These are phyloP conservation scores for Bostrychus sinensis DNA, from an alignment of 2,113 vertebrate genomes.

Conservation along the genomic window DNA sequence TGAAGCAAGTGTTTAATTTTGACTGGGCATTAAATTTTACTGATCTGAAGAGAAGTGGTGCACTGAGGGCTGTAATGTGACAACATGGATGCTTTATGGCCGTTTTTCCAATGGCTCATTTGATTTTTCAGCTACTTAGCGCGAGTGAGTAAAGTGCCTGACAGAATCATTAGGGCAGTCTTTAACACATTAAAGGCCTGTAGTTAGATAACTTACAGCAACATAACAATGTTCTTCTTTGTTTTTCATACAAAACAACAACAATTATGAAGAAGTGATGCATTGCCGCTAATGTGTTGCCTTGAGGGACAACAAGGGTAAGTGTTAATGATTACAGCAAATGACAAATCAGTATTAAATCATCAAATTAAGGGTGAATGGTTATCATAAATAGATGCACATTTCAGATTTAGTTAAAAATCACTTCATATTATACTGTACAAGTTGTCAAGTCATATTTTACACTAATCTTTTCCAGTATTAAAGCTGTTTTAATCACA, in stretches of 20 bases:
- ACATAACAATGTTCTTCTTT: constrained; percentile 28
- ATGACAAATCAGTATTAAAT: constrained; percentile 16
- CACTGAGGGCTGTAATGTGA: constrained; percentile 14
- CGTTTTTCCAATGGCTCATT: constrained; percentile 44
- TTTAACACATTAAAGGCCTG: constrained; percentile 70
- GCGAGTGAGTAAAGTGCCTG: constrained; percentile 64
- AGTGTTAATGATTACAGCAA: constrained; percentile 16
- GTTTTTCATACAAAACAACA: constrained; percentile 14
- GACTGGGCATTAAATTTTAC: not conserved
- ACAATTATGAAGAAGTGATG: constrained; percentile 24
- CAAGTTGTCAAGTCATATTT: not conserved
- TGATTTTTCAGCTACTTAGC: constrained; percentile 76
- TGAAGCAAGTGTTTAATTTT: not conserved
- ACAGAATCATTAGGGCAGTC: constrained; percentile 69
- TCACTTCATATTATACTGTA: not conserved
- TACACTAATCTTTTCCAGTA: not conserved
- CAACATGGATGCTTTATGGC: constrained; percentile 58
- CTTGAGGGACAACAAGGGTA: constrained; percentile 9
- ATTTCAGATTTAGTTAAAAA: not conserved
- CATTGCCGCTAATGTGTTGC: constrained; percentile 4
- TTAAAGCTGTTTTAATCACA: constrained; percentile 9
- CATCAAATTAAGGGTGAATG: constrained; percentile 14
- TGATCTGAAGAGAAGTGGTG: not conserved
- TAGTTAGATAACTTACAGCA: constrained; percentile 47
- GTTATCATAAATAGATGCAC: not conserved